These are phyloP conservation scores for Paragorgia papillata DNA, from an alignment of 92 coral and sea anemone species.

Conservation along the genomic window DNA sequence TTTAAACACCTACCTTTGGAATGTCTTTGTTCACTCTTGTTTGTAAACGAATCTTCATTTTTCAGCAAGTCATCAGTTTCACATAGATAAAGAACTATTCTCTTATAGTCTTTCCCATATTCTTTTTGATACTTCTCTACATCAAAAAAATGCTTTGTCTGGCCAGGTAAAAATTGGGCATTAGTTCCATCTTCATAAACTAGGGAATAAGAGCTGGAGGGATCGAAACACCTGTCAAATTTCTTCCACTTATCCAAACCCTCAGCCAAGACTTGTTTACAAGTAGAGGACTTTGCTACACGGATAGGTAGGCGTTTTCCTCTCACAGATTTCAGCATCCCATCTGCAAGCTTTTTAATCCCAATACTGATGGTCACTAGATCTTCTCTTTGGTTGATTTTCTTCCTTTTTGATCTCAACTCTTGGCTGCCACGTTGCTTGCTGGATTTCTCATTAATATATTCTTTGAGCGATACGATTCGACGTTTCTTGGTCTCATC, in stretches of 20 bases:
- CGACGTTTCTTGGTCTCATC: not conserved
- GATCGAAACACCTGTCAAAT: slow-evolving; percentile 62
- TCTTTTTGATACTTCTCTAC: too few relatives aligned
- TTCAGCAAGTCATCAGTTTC: too few relatives aligned
- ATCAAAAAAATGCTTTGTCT: slow-evolving; percentile 15
- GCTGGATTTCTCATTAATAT: slow-evolving; percentile 19
- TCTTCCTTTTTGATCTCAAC: too few relatives aligned
- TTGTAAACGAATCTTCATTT: too few relatives aligned
- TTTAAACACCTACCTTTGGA: too few relatives aligned
- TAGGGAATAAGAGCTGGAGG: slow-evolving; percentile 42
- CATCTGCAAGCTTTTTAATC: slow-evolving; percentile 24
- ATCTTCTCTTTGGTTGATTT: slow-evolving; percentile 2
- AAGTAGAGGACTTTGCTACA: slow-evolving; percentile 49
- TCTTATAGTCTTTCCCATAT: too few relatives aligned
- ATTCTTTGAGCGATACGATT: slow-evolving; percentile 31
- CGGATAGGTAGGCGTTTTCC: slow-evolving; percentile 54
- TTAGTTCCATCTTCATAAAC: slow-evolving; percentile 57
- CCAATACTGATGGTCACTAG: slow-evolving; percentile 41
- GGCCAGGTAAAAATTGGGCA: slow-evolving; percentile 56
- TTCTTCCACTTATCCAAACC: slow-evolving; percentile 60
- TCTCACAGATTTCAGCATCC: slow-evolving; percentile 51
- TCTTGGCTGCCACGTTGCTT: slow-evolving; percentile 39
- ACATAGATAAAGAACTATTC: too few relatives aligned
- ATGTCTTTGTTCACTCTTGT: too few relatives aligned
- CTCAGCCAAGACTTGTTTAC: slow-evolving; percentile 46